Evolutionary conservation across 2,888 invertebrate species (phyloP), one percentile per base, ranked within the genome.

Genomic region (Drosophila eohydei): DNA sequence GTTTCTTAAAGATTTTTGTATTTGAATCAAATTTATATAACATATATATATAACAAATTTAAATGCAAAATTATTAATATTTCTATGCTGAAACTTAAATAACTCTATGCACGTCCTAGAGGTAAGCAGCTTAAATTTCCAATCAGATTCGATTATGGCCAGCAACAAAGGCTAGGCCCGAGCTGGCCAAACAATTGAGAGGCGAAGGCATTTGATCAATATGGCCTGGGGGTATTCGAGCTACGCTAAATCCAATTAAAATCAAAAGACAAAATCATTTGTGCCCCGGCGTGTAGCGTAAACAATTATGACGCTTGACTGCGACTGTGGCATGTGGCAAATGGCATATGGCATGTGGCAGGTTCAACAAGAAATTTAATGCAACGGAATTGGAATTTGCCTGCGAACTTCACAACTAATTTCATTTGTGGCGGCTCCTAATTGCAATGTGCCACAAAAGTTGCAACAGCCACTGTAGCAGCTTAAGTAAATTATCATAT

Each of bases 351-450:
- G 46, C 14, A 46, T 46, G 30, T 48, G 52, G 38, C 21, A 38
- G 38, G 55, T 14, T 54, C 36, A 57, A 38, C 38, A 68, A 21
- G 21, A 21, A 21, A 61, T 63, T 72, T 44, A 59, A 60, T 72
- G 62, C 43, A 44, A 50, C 40, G 43, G 63, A 60, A 68, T 64
- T 72, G 26, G 63, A 61, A 78, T 64, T 69, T 40, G 64, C 54
- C 44, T 44, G 34, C 52, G 63, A 76, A 81, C 77, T 71, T 74
- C 32, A 59, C 21, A 64, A 71, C 65, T 68, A 64, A 74, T 80
- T 81, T 67, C 46, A 70, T 81, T 81, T 78, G 68, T 46, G 71
- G 65, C 63, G 41, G 48, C 41, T 50, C 52, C 54, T 67, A 71
- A 79, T 74, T 78, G 65, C 41, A 61, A 61, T 66, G 65, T 41